Conservation (phyloP, 2,797 vertebrate species). For the Pyrocephalus nanus region DNA sequence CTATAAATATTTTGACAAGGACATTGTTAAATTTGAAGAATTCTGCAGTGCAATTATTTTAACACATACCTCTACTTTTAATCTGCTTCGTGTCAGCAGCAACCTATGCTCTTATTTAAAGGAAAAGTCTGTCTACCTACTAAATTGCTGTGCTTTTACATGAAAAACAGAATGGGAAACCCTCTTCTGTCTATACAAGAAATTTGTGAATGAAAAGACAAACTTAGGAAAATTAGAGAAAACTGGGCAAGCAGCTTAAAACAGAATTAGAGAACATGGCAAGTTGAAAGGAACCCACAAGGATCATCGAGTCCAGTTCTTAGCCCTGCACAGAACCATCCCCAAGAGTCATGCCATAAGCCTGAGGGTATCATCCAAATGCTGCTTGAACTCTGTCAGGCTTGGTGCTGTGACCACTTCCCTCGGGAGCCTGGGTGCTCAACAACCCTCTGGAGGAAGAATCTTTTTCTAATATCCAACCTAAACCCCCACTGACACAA, state of each 20-base stretch:
- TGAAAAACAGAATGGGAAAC: neutral
- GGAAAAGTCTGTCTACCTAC: neutral
- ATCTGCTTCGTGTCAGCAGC: neutral
- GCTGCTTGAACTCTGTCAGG: neutral
- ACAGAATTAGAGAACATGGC: neutral
- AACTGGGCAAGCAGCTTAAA: neutral
- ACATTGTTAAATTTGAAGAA: neutral
- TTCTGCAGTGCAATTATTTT: neutral
- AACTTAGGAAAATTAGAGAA: neutral
- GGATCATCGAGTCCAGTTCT: neutral
- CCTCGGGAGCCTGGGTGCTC: too few species aligned
- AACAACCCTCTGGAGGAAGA: neutral
- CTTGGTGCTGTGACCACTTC: neutral
- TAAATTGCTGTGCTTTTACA: neutral
- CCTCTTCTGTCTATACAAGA: neutral
- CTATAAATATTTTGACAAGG: neutral
- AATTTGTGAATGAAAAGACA: neutral
- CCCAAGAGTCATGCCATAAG: neutral
- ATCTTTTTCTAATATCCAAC: neutral
- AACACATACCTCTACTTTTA: neutral
- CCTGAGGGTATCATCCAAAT: neutral
- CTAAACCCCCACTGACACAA: neutral
- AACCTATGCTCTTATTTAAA: neutral
- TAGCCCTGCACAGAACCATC: neutral
- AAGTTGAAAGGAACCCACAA: neutral